Evolutionary conservation across 1,140 invertebrate genomes (phyloP).

Genomic region (Magallana gigas): DNA sequence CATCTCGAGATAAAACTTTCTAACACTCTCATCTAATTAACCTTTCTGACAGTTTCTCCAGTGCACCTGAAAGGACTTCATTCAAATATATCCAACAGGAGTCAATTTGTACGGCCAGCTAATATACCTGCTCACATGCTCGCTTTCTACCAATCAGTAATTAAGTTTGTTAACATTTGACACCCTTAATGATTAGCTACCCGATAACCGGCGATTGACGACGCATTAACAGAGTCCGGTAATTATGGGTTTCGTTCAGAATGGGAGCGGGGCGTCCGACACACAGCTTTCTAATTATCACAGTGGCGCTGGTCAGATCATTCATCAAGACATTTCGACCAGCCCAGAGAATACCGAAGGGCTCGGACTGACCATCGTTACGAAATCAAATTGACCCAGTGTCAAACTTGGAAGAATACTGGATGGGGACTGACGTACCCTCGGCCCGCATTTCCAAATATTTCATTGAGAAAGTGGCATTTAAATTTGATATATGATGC

Average conservation of each 20-base stretch:
- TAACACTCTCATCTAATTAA: too few relatives aligned
- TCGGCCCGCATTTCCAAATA: conserved; percentile 7
- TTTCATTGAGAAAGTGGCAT: conserved; percentile 36
- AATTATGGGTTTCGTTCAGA: conserved; percentile 4
- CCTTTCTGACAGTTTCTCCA: too few relatives aligned
- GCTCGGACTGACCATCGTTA: conserved; percentile 32
- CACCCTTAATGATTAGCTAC: conserved; percentile 26
- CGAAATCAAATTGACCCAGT: conserved; percentile 32
- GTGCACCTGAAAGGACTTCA: too few relatives aligned
- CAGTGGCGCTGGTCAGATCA: conserved; percentile 36
- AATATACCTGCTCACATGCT: conserved; percentile 13
- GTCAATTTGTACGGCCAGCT: conserved; percentile 21
- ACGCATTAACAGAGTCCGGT: conserved; percentile 13
- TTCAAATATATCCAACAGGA: background rate
- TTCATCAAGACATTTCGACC: conserved; percentile 36
- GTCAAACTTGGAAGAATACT: conserved; percentile 20
- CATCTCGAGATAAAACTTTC: too few relatives aligned
- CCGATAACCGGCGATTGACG: conserved; percentile 19
- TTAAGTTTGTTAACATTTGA: conserved; percentile 37
- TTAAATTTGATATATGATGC: conserved; percentile 37
- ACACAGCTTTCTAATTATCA: conserved; percentile 20
- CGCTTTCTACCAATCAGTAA: conserved; percentile 33
- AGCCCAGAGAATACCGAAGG: conserved; percentile 10
- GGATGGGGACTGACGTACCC: background rate
- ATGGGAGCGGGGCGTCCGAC: conserved; percentile 4